Conservation (phyloP, 1,140 invertebrate genomes). For the Diuraphis noxia region DNA sequence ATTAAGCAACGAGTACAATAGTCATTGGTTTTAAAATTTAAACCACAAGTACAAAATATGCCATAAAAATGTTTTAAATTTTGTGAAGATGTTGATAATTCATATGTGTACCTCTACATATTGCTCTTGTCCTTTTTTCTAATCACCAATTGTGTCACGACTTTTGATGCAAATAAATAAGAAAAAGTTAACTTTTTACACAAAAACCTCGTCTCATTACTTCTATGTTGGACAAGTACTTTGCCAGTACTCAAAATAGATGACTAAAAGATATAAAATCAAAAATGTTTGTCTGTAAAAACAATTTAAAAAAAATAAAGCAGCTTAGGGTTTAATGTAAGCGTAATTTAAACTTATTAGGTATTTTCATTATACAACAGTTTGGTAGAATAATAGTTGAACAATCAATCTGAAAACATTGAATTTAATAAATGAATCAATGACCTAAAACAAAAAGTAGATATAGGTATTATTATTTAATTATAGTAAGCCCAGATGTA, state of each 20-base stretch:
- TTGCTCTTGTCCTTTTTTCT: background rate
- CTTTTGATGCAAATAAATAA: conserved; percentile 23
- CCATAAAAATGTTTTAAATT: background rate
- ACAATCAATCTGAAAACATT: background rate
- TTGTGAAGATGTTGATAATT: background rate
- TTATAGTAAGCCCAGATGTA: background rate
- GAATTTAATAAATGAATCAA: too few relatives aligned
- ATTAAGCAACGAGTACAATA: background rate
- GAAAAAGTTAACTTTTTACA: background rate
- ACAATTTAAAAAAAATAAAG: background rate
- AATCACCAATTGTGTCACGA: background rate
- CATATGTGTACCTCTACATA: background rate
- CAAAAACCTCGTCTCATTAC: conserved; percentile 18
- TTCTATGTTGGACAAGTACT: background rate
- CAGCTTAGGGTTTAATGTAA: background rate
- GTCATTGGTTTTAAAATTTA: background rate
- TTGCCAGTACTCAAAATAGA: background rate
- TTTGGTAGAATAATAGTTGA: too few relatives aligned
- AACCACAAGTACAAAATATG: background rate
- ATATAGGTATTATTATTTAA: too few relatives aligned
- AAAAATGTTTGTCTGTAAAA: background rate
- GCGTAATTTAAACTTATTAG: background rate
- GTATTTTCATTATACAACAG: background rate
- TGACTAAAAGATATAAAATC: background rate
- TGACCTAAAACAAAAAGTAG: background rate